Conservation (phyloP, 2,113 vertebrate species). For the Megatriorchis doriae region DNA sequence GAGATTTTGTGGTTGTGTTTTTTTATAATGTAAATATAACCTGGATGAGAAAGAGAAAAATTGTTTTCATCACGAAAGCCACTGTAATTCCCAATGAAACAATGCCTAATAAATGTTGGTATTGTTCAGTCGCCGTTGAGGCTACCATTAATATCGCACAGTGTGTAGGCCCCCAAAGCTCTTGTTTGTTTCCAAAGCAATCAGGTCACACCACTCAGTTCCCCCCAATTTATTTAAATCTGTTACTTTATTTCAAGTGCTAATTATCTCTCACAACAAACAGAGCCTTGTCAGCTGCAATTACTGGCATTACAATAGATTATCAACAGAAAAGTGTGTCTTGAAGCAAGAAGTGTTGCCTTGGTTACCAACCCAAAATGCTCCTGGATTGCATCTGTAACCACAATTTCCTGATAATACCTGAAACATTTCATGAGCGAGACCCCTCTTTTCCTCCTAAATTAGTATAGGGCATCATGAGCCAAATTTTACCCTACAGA, state of each 20-base stretch:
- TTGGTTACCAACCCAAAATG: slow-evolving; percentile 74
- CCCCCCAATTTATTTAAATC: slow-evolving; percentile 71
- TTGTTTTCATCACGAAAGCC: slow-evolving; percentile 30
- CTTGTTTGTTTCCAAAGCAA: slow-evolving; percentile 54
- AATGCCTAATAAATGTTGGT: neutral
- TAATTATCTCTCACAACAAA: slow-evolving; percentile 80
- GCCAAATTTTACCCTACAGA: slow-evolving; percentile 18
- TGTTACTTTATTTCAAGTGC: slow-evolving; percentile 78
- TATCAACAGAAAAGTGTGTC: slow-evolving; percentile 71
- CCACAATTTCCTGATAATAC: slow-evolving; percentile 52
- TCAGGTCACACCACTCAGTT: slow-evolving; percentile 51
- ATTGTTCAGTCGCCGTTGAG: neutral
- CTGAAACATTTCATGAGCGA: slow-evolving; percentile 10
- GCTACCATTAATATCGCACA: slow-evolving; percentile 6
- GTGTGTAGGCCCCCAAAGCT: slow-evolving; percentile 22
- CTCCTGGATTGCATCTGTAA: slow-evolving; percentile 49
- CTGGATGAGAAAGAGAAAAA: slow-evolving; percentile 28
- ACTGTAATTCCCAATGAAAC: slow-evolving; percentile 41
- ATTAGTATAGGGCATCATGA: neutral
- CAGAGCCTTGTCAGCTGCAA: slow-evolving; percentile 74
- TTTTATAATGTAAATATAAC: slow-evolving; percentile 12
- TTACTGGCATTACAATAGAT: slow-evolving; percentile 77
- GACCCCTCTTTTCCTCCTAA: neutral
- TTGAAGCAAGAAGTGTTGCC: slow-evolving; percentile 66
- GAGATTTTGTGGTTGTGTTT: neutral